Evolutionary conservation across 2,797 vertebrate genomes (phyloP), one percentile per base, ranked within the genome.

Genomic region (Merluccius polli): DNA sequence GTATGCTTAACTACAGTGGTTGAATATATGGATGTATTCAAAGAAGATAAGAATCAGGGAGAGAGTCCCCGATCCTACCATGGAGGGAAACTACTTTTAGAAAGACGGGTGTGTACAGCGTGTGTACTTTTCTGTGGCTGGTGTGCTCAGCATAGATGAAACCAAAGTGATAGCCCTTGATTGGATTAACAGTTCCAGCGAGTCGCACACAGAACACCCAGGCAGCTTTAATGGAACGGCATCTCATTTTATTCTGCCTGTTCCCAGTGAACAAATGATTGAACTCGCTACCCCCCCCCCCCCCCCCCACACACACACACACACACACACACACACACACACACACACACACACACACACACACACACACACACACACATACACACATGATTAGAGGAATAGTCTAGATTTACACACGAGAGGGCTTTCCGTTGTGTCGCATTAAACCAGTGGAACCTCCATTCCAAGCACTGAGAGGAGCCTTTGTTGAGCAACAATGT

Each of bases 141-240:
- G 36, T 70, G 35, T 44, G 63, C 8, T 65, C 35, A 32, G 15
- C 1, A 29, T 48, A 77, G 65, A 67, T 73, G 79, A 69, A 80
- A 70, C 68, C 73, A 33, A 75, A 80, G 74, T 36, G 65, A 63
- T 29, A 70, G 4, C 38, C 69, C 63, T 32, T 74, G 79, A 82
- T 78, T 75, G 72, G 32, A 78, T 65, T 75, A 44, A 65, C 24
- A 76, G 68, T 63, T 69, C 41, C 68, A 82, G 65, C 29, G 68
- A 38, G 32, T 71, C 31, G 44, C 41, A 30, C 68, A 36, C 36
- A 69, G 71, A 75, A 44, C 65, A 70, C 79, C 75, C 71, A 75
- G 18, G 15, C 74, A 75, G 76, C 79, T 81, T 81, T 82, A 70
- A 75, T 75, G 52, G 21, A 77, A 63, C 75, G 72, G 73, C 78